Percentiles rank a stretch among this genome's conserved stretches.
phyloP scores from a whole-genome alignment of 2,113 vertebrate genomes.

The Microtus ochrogaster region DNA sequence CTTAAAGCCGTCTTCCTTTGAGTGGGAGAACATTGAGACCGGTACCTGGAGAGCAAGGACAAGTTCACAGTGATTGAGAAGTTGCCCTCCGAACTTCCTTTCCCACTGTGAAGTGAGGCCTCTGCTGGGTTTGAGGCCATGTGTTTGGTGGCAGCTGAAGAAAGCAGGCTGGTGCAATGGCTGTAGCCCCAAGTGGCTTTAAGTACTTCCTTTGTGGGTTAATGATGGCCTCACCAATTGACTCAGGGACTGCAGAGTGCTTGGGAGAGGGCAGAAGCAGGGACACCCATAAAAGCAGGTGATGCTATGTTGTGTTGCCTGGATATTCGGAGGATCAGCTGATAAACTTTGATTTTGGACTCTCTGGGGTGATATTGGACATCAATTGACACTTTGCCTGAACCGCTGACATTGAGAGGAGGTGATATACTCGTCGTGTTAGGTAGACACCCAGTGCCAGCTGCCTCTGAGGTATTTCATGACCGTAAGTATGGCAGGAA shows the following conservation, averaged over 20 bases:
- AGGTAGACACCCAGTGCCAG: background rate
- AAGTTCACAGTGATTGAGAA: background rate
- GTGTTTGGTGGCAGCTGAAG: background rate
- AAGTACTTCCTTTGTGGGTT: conserved; percentile 73
- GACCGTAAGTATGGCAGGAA: background rate
- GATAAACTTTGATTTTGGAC: background rate
- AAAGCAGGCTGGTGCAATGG: conserved; percentile 49
- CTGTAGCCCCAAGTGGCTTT: background rate
- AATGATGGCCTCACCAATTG: background rate
- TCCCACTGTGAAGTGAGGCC: background rate
- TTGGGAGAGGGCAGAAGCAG: background rate
- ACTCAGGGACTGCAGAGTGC: background rate
- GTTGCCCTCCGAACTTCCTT: background rate
- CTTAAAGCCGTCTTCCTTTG: background rate
- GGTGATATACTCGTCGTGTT: fast-evolving
- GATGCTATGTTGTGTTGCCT: fast-evolving
- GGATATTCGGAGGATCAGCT: fast-evolving
- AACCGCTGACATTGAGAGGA: background rate
- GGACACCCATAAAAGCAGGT: background rate
- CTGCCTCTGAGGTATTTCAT: background rate
- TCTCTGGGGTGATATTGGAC: background rate
- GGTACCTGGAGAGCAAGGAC: background rate
- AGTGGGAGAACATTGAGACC: background rate
- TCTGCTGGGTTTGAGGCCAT: background rate
- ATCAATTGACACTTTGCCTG: fast-evolving